Conservation (phyloP, 30 jellyfish, hydroid and myxozoan species). For the Pseudorhiza aurosa region DNA sequence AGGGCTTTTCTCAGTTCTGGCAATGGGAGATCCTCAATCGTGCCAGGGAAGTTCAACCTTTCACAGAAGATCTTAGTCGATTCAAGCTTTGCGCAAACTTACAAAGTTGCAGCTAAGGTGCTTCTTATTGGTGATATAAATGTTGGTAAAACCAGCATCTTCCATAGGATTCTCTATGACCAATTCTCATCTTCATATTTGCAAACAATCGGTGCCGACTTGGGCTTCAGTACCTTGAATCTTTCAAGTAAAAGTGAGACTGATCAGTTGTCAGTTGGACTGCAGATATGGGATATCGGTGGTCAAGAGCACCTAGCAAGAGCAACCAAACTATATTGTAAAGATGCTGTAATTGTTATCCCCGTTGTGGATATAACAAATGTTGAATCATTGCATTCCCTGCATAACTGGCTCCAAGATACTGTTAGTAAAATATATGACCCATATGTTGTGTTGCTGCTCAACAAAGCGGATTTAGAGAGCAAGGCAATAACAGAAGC, state of each 20-base stretch:
- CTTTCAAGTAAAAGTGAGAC: slow-evolving; percentile 23
- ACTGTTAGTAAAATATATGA: slow-evolving; percentile 37
- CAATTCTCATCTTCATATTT: slow-evolving; percentile 75
- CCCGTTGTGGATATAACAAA: slow-evolving; percentile 63
- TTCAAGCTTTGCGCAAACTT: neutral
- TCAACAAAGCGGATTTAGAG: slow-evolving; percentile 75
- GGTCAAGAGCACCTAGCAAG: slow-evolving; percentile 70
- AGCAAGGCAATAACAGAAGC: slow-evolving; percentile 23
- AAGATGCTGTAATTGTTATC: slow-evolving; percentile 75
- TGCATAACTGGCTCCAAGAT: slow-evolving; percentile 68
- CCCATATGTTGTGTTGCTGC: slow-evolving; percentile 75
- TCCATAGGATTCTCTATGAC: slow-evolving; percentile 90
- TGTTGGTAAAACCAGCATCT: slow-evolving; percentile 90
- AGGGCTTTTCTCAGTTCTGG: slow-evolving; percentile 45
- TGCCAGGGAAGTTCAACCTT: slow-evolving; percentile 18
- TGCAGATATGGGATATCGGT: slow-evolving; percentile 88
- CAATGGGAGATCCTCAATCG: slow-evolving; percentile 58
- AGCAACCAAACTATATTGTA: slow-evolving; percentile 38
- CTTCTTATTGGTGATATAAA: slow-evolving; percentile 73
- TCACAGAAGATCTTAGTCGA: slow-evolving; percentile 4
- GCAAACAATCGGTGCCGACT: slow-evolving; percentile 89
- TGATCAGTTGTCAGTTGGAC: slow-evolving; percentile 63
- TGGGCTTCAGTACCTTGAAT: slow-evolving; percentile 68
- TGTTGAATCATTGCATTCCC: neutral
- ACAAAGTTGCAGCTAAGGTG: slow-evolving; percentile 53